phyloP scores from a whole-genome alignment of 2,113 vertebrate species.

The Dendrocopos noguchii region DNA sequence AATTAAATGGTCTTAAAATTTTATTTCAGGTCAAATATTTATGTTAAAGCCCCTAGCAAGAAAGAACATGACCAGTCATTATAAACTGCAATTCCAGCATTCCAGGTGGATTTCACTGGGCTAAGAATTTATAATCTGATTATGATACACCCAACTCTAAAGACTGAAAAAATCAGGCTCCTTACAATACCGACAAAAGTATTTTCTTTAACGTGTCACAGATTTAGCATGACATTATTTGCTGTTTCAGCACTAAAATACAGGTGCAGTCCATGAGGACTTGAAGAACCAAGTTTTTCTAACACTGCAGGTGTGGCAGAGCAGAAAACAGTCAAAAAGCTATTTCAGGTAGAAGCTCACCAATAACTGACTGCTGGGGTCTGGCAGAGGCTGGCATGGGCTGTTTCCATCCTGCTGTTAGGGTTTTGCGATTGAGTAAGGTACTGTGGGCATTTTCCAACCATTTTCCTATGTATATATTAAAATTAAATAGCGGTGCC shows the following conservation, averaged over 20 bases:
- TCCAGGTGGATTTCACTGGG: slow-evolving; percentile 60
- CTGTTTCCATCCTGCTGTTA: background rate
- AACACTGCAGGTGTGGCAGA: background rate
- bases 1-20: slow-evolving; percentile 28
- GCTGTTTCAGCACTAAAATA: background rate
- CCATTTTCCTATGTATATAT: background rate
- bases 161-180: slow-evolving; percentile 36
- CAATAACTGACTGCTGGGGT: background rate
- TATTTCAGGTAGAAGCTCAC: background rate
- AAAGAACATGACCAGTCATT: slow-evolving; percentile 60
- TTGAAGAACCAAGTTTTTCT: background rate
- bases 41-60: slow-evolving; percentile 64
- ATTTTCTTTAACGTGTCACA: background rate
- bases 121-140: slow-evolving; percentile 71
- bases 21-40: slow-evolving; percentile 54
- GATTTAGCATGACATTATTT: background rate
- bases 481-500: background rate
- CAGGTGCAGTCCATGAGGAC: background rate
- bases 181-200: background rate
- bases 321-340: background rate
- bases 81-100: slow-evolving; percentile 58
- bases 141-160: slow-evolving; percentile 32
- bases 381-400: background rate
- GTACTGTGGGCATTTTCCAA: background rate
- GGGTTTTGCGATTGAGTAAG: background rate